Percentiles rank a stretch among this genome's conserved stretches.
These are phyloP conservation scores for Dyspetes luteomarginatus DNA, from an alignment of 2,888 invertebrate genomes.

Conservation along the genomic window DNA sequence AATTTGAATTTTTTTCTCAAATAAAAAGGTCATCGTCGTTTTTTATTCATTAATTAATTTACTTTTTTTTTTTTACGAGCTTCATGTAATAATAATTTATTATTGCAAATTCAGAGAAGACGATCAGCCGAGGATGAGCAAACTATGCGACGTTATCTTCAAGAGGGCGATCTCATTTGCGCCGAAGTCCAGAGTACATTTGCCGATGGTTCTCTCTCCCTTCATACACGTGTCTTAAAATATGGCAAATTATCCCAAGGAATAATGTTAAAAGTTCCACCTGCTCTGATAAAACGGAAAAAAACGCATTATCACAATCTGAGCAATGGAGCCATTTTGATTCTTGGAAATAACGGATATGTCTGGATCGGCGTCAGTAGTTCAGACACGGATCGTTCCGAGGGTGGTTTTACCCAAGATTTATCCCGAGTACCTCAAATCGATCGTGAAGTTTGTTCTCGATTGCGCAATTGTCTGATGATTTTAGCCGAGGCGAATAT, in stretches of 20 bases:
- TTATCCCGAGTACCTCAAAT: constrained; percentile 87
- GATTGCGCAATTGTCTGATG: constrained; percentile 95
- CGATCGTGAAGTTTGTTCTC: constrained; percentile 93
- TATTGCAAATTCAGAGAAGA: constrained; percentile 86
- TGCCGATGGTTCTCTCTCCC: constrained; percentile 94
- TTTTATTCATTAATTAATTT: background rate
- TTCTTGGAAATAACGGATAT: constrained; percentile 98
- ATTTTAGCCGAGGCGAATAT: constrained; percentile 94
- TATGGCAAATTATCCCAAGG: constrained; percentile 98
- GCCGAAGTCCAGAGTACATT: constrained; percentile 98
- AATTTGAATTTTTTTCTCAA: too few species aligned
- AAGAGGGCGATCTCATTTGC: constrained; percentile 98
- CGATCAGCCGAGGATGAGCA: constrained; percentile 98
- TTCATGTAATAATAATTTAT: constrained; percentile 7
- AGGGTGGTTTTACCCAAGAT: constrained; percentile 92
- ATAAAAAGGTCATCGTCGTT: too few species aligned
- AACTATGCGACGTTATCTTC: constrained; percentile 97
- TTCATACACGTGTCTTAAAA: constrained; percentile 97
- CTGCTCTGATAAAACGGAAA: constrained; percentile 94
- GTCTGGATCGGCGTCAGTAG: constrained; percentile 94
- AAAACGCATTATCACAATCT: constrained; percentile 98
- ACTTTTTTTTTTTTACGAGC: background rate
- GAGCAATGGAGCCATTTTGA: constrained; percentile 95
- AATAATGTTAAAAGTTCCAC: constrained; percentile 94
- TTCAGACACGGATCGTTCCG: constrained; percentile 87